Base-by-base conservation (phyloP, 2,888 invertebrate genomes). In the Saturnia pavonia region DNA sequence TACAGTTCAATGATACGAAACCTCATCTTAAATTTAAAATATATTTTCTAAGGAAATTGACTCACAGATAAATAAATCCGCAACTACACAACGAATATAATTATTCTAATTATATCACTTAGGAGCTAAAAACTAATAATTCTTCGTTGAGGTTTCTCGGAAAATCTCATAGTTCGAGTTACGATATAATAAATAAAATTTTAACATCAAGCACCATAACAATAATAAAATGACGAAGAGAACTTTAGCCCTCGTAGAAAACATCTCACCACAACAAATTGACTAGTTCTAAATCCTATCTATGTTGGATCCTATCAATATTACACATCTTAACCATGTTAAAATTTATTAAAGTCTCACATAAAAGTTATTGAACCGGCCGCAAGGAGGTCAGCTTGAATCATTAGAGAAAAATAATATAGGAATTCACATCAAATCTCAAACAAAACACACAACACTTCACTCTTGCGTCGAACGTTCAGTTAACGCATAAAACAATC, bases 271-370 rank as follows among this genome's bases (percentile, higher is more conserved):
- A 91, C 89, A 91, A 90, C 89, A 90, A 92, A 93, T 93, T 93
- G 91, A 93, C 94, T 93, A 93, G 91, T 86, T 88, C 92, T 92
- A 93, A 88, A 79, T 82, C 85, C 91, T 92, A 92, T 86, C 90
- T 34, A 34, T 34, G 34, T 91, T n/a, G n/a, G n/a, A n/a, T n/a
- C n/a, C 90, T 83, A 82, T 86, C n/a, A 87, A 83, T 82, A 86
- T 83, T 88, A 87, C 85, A 87, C 83, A 85, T 68, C 82, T 88
- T 79, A 82, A 65, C 73, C 78, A 80, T 82, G 68, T 72, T 74
- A 89, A 89, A 87, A 87, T 90, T 90, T 82, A 89, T 85, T 85
- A 87, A 88, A 90, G 93, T 94, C 92, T 90, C 86, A 91, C 86
- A 83, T 72, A 78, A 79, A 85, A 86, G 82, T 85, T 82, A 76